These are phyloP conservation scores for Wasmannia auropunctata DNA, from an alignment of 1,140 invertebrate species.

Conservation along the genomic window DNA sequence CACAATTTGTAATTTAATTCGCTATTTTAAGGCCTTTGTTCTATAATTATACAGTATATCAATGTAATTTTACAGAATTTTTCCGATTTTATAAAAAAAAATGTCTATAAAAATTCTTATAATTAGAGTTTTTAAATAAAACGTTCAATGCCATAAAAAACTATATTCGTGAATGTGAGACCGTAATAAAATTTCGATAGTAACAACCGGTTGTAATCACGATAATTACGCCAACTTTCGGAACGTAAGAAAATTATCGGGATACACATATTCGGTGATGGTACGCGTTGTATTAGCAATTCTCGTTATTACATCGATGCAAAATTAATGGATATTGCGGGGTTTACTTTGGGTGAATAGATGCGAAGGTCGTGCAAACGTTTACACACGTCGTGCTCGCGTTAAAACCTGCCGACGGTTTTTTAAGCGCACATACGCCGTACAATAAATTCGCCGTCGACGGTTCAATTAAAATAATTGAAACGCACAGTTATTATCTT, in stretches of 20 bases:
- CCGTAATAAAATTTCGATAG: background rate
- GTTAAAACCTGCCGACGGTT: background rate
- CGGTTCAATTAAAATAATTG: conserved; percentile 25
- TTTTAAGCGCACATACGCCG: background rate
- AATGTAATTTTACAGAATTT: background rate
- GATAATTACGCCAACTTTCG: background rate
- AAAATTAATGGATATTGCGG: background rate
- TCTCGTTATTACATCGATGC: background rate
- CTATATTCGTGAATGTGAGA: background rate
- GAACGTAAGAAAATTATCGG: background rate
- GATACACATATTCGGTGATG: background rate
- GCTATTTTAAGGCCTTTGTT: too few species aligned
- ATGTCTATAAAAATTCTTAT: background rate
- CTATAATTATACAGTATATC: background rate
- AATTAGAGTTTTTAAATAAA: background rate
- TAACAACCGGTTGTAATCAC: background rate
- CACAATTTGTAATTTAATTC: too few species aligned
- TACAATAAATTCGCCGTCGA: conserved; percentile 13
- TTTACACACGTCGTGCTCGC: background rate
- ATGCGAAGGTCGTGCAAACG: conserved; percentile 12
- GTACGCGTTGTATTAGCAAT: background rate
- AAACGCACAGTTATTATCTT: background rate
- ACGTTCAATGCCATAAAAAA: background rate
- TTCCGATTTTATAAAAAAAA: background rate
- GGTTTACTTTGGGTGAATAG: background rate